Base-by-base conservation (phyloP, 2,113 vertebrate species). In the Ceyx melanurus region DNA sequence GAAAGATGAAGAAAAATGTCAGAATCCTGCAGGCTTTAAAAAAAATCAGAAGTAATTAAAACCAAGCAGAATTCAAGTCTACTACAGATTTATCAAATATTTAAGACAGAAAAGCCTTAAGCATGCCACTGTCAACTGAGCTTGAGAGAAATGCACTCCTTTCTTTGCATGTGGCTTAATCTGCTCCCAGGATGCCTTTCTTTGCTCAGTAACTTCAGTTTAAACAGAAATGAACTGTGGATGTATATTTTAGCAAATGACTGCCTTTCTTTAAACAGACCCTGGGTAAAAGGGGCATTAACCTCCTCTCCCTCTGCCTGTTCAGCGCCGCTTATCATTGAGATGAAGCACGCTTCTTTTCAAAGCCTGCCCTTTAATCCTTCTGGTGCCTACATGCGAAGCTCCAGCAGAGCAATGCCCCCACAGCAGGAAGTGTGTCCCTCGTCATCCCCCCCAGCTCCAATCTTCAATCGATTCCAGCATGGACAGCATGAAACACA, bases 21-120 rank as follows among this genome's bases (percentile, higher is more conserved):
- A 86, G 31, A 88, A 79, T 75, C 58, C 73, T 77, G 35, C 33
- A 96, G 77, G 83, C 80, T 90, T 91, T 37, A 88, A 88, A 85
- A 81, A 92, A 75, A 82, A 85, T 87, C 73, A 66, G 28, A 81
- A 68, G n/a, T 83, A 86, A 94, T 91, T 93, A 88, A 89, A 95
- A 46, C 19, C 37, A 88, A 0, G 0, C 15, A 79, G 73, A 91
- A 92, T 51, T 85, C 74, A 75, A 66, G 70, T 43, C 79, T 94
- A 85, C 77, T 88, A 73, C 29, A 86, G 37, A 78, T 85, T 75
- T 94, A 90, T 77, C 88, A 91, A 91, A 88, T 81, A 86, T 88
- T 94, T 94, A 89, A 90, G 35, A 74, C 45, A 88, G 45, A 90
- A 92, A 90, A 86, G 65, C 78, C 71, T 91, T 73, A 89, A 91